These are phyloP conservation scores for Drosophila hamatofila DNA, from an alignment of 2,888 invertebrate genomes.

Conservation along the genomic window DNA sequence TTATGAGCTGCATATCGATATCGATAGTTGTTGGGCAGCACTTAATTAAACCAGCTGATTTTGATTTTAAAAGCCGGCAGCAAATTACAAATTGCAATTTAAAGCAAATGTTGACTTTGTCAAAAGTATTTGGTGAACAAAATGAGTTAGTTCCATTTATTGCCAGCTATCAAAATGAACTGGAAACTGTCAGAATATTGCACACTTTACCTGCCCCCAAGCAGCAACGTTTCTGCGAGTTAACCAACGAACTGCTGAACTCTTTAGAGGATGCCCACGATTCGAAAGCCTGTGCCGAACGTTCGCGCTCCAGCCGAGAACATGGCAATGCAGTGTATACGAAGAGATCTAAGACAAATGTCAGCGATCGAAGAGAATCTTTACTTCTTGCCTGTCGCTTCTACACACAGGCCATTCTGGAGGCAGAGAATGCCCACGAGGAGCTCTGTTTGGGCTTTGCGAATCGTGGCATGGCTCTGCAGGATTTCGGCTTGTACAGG, in stretches of 20 bases:
- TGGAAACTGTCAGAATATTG: slow-evolving; percentile 54
- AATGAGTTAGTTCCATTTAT: slow-evolving; percentile 26
- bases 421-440: slow-evolving; percentile 63
- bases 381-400: slow-evolving; percentile 66
- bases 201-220: slow-evolving; percentile 24
- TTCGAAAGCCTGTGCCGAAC: slow-evolving; percentile 18
- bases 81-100: background rate
- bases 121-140: slow-evolving; percentile 26
- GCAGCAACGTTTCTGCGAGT: slow-evolving; percentile 13
- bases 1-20: too few species aligned
- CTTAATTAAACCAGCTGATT: background rate
- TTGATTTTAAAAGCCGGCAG: background rate
- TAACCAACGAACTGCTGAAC: slow-evolving; percentile 46
- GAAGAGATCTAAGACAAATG: slow-evolving; percentile 8
- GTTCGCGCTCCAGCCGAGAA: slow-evolving; percentile 63
- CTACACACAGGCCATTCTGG: slow-evolving; percentile 81
- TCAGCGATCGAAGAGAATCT: slow-evolving; percentile 25
- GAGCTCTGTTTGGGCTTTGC: slow-evolving; percentile 79
- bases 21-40: slow-evolving; percentile 8
- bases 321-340: slow-evolving; percentile 73
- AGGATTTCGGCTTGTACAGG: slow-evolving; percentile 78
- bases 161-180: slow-evolving; percentile 62
- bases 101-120: slow-evolving; percentile 25
- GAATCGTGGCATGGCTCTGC: slow-evolving; percentile 82
- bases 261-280: slow-evolving; percentile 30